Percentiles rank a stretch among this genome's conserved stretches.
phyloP scores from a whole-genome alignment of 2,113 vertebrate genomes.

The Trogon melanurus region DNA sequence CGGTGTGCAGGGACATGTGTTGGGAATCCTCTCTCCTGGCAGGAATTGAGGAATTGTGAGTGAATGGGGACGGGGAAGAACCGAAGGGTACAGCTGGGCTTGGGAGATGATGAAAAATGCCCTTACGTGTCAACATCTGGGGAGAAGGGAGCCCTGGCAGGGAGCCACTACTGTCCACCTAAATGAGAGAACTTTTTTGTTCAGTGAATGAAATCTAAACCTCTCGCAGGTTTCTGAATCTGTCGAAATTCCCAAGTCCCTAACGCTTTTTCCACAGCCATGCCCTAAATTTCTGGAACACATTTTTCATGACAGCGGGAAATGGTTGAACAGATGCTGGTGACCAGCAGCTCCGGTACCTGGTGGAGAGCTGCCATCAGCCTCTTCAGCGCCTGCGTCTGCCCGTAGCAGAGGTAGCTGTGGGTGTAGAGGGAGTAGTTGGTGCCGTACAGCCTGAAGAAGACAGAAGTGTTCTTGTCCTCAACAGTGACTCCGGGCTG shows the following conservation, averaged over 20 bases:
- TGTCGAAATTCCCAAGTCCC: neutral
- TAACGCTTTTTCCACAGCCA: neutral
- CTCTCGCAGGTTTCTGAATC: neutral
- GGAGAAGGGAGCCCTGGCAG: neutral
- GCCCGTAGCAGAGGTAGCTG: constrained; percentile 85
- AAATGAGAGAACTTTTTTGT: fast-evolving
- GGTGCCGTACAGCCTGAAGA: constrained; percentile 75
- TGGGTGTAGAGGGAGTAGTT: constrained; percentile 79
- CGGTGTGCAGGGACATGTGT: neutral
- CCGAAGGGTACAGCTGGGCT: neutral
- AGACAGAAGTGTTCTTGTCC: constrained; percentile 53
- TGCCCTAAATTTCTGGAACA: fast-evolving
- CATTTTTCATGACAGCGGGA: neutral
- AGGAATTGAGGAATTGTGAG: neutral
- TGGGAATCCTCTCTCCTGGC: neutral
- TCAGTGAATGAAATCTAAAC: neutral
- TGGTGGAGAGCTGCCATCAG: constrained; percentile 70
- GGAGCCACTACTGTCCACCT: neutral
- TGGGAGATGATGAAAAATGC: neutral
- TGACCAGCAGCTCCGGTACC: constrained; percentile 9
- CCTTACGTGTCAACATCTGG: neutral
- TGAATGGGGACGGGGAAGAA: neutral
- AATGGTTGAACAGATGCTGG: neutral
- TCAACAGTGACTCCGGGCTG: constrained; percentile 59
- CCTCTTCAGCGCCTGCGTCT: constrained; percentile 70